Percentiles rank a stretch among this genome's conserved stretches.
Conservation (phyloP, 2,113 vertebrate genomes). For the Pomatostomus ruficeps region DNA sequence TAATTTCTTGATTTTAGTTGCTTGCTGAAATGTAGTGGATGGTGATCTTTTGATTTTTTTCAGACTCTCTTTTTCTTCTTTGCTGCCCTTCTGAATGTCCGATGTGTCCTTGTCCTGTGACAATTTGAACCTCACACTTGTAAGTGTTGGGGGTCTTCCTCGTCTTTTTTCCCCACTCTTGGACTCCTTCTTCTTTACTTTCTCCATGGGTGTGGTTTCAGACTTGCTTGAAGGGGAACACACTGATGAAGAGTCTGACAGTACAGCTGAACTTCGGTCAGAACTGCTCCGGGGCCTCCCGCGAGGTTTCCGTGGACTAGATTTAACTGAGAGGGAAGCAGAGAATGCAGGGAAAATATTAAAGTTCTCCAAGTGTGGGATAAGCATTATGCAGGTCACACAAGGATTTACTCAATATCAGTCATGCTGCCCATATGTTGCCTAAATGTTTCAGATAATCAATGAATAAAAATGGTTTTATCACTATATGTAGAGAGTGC, state of each 20-base stretch:
- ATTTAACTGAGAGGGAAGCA: slow-evolving; percentile 70
- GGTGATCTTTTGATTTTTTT: slow-evolving; percentile 84
- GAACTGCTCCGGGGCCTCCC: slow-evolving; percentile 78
- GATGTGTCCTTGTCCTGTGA: slow-evolving; percentile 71
- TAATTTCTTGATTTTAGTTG: slow-evolving; percentile 89
- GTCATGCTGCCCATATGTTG: background rate
- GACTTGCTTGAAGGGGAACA: slow-evolving; percentile 76
- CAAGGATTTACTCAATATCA: background rate
- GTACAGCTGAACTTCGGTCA: slow-evolving; percentile 70
- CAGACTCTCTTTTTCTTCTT: slow-evolving; percentile 82
- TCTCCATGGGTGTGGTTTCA: slow-evolving; percentile 82
- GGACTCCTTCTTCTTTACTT: slow-evolving; percentile 80
- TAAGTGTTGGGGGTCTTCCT: slow-evolving; percentile 89
- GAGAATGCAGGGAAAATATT: slow-evolving; percentile 54
- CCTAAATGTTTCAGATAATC: background rate
- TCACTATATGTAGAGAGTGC: background rate
- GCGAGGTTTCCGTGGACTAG: slow-evolving; percentile 77
- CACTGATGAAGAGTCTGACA: slow-evolving; percentile 70
- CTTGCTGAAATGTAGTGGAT: slow-evolving; percentile 78
- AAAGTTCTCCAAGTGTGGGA: background rate
- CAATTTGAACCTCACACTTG: slow-evolving; percentile 79
- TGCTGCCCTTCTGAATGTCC: slow-evolving; percentile 68
- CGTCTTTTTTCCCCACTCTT: slow-evolving; percentile 86
- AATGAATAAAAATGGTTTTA: background rate
- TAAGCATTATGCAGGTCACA: background rate